These are phyloP conservation scores for Melinopterus prodromus DNA, from an alignment of 2,888 invertebrate species.

Conservation along the genomic window DNA sequence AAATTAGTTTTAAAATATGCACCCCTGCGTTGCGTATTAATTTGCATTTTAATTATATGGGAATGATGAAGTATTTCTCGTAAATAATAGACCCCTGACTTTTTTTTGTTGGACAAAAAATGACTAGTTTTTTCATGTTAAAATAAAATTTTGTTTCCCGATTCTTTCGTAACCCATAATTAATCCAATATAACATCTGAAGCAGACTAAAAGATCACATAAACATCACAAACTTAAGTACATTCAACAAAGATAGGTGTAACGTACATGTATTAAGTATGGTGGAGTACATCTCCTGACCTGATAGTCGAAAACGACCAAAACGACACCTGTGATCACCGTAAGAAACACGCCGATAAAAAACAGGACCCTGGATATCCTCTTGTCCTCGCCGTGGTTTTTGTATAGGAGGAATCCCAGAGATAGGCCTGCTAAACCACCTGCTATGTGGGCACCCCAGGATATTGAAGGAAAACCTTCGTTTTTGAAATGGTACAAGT, in stretches of 20 bases:
- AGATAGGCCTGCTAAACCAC: constrained; percentile 72
- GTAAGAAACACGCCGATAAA: constrained; percentile 40
- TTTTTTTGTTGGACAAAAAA: no score
- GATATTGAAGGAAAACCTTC: constrained; percentile 66
- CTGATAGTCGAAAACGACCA: constrained; percentile 46
- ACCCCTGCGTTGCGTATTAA: no score
- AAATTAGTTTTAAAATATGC: no score
- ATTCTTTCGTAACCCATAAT: no score
- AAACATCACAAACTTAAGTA: constrained; percentile 8
- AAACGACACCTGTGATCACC: constrained; percentile 42
- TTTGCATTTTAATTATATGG: no score
- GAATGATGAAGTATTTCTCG: no score
- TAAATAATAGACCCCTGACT: no score
- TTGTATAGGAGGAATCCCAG: constrained; percentile 69
- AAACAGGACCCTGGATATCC: constrained; percentile 42
- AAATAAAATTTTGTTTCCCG: no score
- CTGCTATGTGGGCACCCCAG: constrained; percentile 76
- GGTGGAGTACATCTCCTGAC: constrained; percentile 49
- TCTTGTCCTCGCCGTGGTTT: constrained; percentile 49
- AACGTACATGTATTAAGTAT: constrained; percentile 42
- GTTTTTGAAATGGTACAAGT: constrained; percentile 60
- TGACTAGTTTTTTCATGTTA: no score
- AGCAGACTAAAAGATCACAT: neutral
- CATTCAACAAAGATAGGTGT: constrained; percentile 49
- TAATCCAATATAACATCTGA: neutral